Evolutionary conservation across 2,888 invertebrate species (phyloP).

Genomic region (Hypselothyrea guttata): DNA sequence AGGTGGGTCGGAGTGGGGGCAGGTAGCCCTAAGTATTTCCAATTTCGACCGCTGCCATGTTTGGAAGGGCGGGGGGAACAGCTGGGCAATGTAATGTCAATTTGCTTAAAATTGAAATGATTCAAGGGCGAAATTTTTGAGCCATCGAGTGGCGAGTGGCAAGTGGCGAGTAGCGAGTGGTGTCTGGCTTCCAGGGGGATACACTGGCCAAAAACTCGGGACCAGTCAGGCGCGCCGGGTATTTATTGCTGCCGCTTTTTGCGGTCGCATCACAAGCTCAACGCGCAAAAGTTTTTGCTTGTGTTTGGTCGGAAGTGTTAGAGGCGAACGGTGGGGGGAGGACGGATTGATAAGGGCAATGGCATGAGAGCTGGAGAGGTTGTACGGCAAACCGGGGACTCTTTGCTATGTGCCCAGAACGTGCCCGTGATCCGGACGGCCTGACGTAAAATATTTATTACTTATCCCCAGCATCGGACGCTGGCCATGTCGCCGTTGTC

Average conservation of each 20-base stretch:
- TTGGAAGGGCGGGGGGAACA: constrained; percentile 6
- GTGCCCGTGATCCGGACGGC: constrained; percentile 47
- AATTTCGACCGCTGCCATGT: constrained; percentile 42
- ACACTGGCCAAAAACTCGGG: constrained; percentile 14
- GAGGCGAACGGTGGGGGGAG: too few species aligned
- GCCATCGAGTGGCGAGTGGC: constrained; percentile 25
- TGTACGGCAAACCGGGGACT: background rate
- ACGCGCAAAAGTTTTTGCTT: constrained; percentile 44
- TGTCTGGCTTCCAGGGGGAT: constrained; percentile 12
- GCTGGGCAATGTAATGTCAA: constrained; percentile 76
- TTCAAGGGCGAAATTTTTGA: constrained; percentile 73
- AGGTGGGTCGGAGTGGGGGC: constrained; percentile 28
- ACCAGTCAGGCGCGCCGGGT: constrained; percentile 45
- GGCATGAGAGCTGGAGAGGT: too few species aligned
- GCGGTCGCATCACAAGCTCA: constrained; percentile 46
- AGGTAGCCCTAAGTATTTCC: constrained; percentile 39
- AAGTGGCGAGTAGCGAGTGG: constrained; percentile 26
- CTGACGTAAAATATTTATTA: constrained; percentile 72
- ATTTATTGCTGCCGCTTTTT: constrained; percentile 74
- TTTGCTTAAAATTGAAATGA: constrained; percentile 79
- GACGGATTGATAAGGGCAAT: too few species aligned
- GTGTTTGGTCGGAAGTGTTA: constrained; percentile 34
- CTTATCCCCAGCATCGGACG: constrained; percentile 53
- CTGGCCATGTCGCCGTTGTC: constrained; percentile 26
- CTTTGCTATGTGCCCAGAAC: constrained; percentile 9